A percentile compares a stretch with the other conserved stretches of the same genome.
These are phyloP conservation scores for Chaetophractus vellerosus DNA, from an alignment of 2,797 vertebrate genomes.

Conservation along the genomic window DNA sequence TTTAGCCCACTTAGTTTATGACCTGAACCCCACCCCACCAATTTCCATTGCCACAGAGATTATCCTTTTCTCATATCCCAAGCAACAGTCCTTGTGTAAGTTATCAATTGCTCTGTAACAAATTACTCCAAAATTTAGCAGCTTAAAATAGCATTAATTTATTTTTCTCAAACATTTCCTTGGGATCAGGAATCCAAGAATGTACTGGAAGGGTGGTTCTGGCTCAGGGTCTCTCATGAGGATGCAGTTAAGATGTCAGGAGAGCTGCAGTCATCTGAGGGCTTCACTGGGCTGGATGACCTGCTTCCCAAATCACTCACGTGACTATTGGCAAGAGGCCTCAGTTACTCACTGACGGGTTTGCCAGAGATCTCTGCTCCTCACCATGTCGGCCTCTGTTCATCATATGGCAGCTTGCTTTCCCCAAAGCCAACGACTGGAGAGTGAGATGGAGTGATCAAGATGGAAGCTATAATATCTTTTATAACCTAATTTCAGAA, in stretches of 20 bases:
- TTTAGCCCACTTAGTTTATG: background rate
- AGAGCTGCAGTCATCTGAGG: background rate
- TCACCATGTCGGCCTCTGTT: background rate
- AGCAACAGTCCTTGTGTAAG: background rate
- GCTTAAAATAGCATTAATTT: constrained; percentile 10
- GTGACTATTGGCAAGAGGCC: background rate
- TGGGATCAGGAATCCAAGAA: background rate
- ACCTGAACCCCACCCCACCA: background rate
- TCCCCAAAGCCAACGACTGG: background rate
- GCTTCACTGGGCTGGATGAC: background rate
- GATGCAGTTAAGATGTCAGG: background rate
- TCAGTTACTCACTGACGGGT: background rate
- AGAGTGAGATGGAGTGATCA: background rate
- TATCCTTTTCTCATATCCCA: background rate
- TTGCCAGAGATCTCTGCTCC: background rate
- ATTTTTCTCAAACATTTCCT: background rate
- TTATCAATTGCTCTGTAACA: background rate
- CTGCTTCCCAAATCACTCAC: background rate
- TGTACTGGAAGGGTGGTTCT: background rate
- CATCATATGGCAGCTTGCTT: background rate
- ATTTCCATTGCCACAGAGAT: background rate
- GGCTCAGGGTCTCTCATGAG: background rate
- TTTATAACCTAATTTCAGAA: background rate
- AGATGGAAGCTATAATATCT: background rate
- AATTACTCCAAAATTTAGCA: background rate